phyloP scores from a whole-genome alignment of 2,888 invertebrate species.

The Poecilus cupreus region DNA sequence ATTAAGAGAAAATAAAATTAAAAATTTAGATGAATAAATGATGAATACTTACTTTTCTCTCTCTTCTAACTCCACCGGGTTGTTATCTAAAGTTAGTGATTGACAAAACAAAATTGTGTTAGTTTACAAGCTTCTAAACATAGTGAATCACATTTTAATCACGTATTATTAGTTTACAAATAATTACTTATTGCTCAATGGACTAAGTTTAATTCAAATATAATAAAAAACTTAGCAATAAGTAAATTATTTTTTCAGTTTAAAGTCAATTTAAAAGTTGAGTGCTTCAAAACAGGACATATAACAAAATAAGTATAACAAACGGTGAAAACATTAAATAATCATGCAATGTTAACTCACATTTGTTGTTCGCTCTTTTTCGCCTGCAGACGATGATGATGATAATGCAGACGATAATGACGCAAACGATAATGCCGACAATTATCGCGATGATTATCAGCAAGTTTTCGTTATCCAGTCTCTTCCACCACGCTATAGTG shows the following conservation, averaged over 20 bases:
- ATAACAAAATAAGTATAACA: neutral
- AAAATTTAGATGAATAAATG: neutral
- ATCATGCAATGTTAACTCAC: slow-evolving; percentile 76
- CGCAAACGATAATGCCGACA: slow-evolving; percentile 78
- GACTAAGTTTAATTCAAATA: neutral
- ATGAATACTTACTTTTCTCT: slow-evolving; percentile 86
- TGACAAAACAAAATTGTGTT: slow-evolving; percentile 64
- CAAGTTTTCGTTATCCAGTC: slow-evolving; percentile 85
- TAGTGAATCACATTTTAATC: slow-evolving; percentile 7
- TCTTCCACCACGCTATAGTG: slow-evolving; percentile 86
- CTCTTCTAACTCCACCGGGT: slow-evolving; percentile 87
- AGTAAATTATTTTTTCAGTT: neutral
- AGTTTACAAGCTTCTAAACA: slow-evolving; percentile 43
- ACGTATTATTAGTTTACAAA: slow-evolving; percentile 11
- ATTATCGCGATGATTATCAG: slow-evolving; percentile 84
- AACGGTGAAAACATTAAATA: neutral
- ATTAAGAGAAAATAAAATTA: slow-evolving; percentile 37
- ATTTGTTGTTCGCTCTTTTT: slow-evolving; percentile 87
- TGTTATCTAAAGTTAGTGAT: slow-evolving; percentile 81
- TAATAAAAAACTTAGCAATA: neutral
- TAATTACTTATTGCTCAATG: neutral
- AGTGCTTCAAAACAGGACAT: neutral
- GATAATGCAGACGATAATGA: slow-evolving; percentile 88
- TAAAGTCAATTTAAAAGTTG: neutral
- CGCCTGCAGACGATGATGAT: slow-evolving; percentile 90